phyloP scores from a whole-genome alignment of 2,797 vertebrate species.

The Sebastes steindachneri region DNA sequence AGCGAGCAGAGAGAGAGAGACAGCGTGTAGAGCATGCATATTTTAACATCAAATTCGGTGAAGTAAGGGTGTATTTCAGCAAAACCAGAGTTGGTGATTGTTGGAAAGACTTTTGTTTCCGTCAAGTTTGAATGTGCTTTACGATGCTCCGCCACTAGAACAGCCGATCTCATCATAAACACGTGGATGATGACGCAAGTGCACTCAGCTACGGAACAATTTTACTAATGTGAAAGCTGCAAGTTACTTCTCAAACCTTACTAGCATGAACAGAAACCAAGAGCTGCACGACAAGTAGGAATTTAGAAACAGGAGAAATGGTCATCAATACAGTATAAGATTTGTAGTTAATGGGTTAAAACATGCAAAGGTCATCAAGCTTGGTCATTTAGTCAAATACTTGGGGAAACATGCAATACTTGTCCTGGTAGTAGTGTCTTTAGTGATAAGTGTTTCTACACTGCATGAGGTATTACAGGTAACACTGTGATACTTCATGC shows the following conservation, averaged over 20 bases:
- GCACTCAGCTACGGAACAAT: too few relatives aligned
- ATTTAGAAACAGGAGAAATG: not conserved
- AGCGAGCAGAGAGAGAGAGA: too few relatives aligned
- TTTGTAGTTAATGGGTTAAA: constrained; percentile 28
- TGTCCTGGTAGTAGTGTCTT: constrained; percentile 53
- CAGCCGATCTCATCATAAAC: too few relatives aligned
- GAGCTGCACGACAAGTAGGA: not conserved
- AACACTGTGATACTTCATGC: constrained; percentile 39
- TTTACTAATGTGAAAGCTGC: too few relatives aligned
- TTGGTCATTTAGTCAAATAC: constrained; percentile 49
- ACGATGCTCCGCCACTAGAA: too few relatives aligned
- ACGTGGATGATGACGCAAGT: too few relatives aligned
- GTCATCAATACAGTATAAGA: not conserved
- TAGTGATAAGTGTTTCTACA: constrained; percentile 43
- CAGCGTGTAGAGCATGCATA: too few relatives aligned
- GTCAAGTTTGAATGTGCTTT: too few relatives aligned
- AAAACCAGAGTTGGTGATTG: too few relatives aligned
- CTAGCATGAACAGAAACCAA: constrained; percentile 11
- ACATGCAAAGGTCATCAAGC: constrained; percentile 11
- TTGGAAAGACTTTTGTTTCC: too few relatives aligned
- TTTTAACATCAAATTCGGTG: too few relatives aligned
- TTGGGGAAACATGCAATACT: constrained; percentile 59
- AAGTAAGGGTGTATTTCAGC: too few relatives aligned
- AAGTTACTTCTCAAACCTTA: not conserved
- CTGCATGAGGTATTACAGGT: constrained; percentile 39